These are phyloP conservation scores for Campoplex capitator DNA, from an alignment of 2,888 invertebrate genomes.

Conservation along the genomic window DNA sequence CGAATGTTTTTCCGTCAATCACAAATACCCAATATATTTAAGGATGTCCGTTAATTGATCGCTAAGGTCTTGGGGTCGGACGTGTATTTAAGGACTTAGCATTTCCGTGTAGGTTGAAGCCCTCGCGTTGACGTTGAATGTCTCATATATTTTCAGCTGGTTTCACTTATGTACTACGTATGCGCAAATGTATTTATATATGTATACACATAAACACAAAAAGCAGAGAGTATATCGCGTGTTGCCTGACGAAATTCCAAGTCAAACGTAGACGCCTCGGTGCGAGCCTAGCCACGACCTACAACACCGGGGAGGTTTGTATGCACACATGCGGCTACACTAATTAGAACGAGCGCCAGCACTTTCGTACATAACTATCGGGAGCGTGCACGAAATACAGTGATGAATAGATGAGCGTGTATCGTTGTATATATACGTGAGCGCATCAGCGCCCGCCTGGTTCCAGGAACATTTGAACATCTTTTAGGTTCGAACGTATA, in stretches of 20 bases:
- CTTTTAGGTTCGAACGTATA: background rate
- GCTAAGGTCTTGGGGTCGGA: background rate
- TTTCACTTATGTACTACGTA: background rate
- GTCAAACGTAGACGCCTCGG: constrained; percentile 52
- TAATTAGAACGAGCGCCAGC: constrained; percentile 59
- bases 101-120: background rate
- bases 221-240: constrained; percentile 49
- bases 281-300: constrained; percentile 42
- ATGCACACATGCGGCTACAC: constrained; percentile 65
- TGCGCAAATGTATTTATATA: background rate
- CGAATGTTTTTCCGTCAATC: too few species aligned
- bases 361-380: constrained; percentile 54
- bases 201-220: background rate
- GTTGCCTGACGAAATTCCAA: constrained; percentile 62
- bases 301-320: constrained; percentile 27
- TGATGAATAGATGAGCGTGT: constrained; percentile 24
- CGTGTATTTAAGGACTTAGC: background rate
- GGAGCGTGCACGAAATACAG: constrained; percentile 37
- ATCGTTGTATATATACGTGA: constrained; percentile 1
- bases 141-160: constrained; percentile 29
- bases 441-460: background rate
- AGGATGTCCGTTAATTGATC: background rate
- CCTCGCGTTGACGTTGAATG: constrained; percentile 11
- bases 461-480: constrained; percentile 8
- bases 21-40: background rate